These are phyloP conservation scores for Rhodeus uyekii DNA, from an alignment of 2,797 vertebrate genomes.

Conservation along the genomic window DNA sequence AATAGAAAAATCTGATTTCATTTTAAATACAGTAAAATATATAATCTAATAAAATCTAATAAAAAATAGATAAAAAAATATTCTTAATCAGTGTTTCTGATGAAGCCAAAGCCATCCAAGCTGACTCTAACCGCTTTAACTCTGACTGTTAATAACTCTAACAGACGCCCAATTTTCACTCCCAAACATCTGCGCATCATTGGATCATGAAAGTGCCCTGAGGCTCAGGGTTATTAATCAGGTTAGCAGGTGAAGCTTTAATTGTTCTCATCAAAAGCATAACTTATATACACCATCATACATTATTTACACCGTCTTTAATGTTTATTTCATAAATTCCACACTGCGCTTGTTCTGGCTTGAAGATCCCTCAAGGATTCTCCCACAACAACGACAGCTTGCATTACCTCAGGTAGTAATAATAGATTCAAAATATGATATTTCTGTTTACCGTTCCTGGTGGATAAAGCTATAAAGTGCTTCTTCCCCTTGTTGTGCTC, in stretches of 20 bases:
- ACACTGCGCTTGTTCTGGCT: conserved; percentile 58
- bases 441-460: conserved; percentile 57
- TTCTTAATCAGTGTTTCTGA: background rate
- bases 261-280: conserved; percentile 50
- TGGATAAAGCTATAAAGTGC: conserved; percentile 62
- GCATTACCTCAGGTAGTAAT: conserved; percentile 67
- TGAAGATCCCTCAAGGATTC: conserved; percentile 56
- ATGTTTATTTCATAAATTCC: conserved; percentile 68
- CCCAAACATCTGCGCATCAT: conserved; percentile 38
- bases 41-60: background rate
- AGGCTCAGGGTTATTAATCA: conserved; percentile 45
- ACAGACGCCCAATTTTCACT: conserved; percentile 10
- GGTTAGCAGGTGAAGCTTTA: conserved; percentile 58
- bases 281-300: conserved; percentile 40
- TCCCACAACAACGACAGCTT: conserved; percentile 62
- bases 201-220: conserved; percentile 42
- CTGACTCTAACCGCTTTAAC: background rate
- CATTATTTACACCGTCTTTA: conserved; percentile 52
- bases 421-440: conserved; percentile 66
- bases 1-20: background rate
- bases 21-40: background rate
- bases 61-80: background rate
- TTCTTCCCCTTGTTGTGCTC: conserved; percentile 57
- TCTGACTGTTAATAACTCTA: background rate
- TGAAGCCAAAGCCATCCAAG: background rate